Conservation (phyloP, 1,140 invertebrate species). For the Lycorma delicatula region DNA sequence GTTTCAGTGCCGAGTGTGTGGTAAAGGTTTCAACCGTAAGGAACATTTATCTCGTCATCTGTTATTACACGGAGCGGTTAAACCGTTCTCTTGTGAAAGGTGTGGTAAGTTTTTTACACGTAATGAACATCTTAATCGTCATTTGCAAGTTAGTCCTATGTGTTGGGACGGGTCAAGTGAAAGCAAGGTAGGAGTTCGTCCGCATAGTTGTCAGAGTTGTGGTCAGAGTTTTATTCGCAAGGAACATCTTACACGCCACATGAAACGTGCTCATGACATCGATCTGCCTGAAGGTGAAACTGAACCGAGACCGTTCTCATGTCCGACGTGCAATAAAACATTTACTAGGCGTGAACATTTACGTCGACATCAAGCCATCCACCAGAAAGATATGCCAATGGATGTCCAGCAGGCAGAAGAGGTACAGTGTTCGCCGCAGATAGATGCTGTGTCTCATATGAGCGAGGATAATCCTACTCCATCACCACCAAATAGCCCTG, state of each 20-base stretch:
- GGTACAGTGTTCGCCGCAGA: neutral
- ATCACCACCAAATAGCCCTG: neutral
- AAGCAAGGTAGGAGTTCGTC: conserved; percentile 56
- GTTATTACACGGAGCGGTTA: conserved; percentile 52
- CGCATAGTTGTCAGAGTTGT: conserved; percentile 89
- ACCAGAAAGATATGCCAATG: conserved; percentile 14
- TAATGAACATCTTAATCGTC: conserved; percentile 58
- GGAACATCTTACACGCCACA: conserved; percentile 77
- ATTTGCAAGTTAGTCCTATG: conserved; percentile 67
- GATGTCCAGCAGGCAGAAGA: neutral
- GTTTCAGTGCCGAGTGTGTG: conserved; percentile 50
- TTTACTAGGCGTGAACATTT: conserved; percentile 32
- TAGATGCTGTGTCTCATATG: neutral
- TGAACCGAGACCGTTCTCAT: conserved; percentile 28
- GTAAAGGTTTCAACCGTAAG: conserved; percentile 60
- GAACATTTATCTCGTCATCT: conserved; percentile 57
- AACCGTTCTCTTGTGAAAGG: conserved; percentile 47
- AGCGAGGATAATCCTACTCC: neutral
- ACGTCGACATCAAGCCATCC: conserved; percentile 25
- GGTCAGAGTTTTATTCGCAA: conserved; percentile 94
- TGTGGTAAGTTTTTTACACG: conserved; percentile 54
- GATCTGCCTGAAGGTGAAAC: conserved; percentile 17
- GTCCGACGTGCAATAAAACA: conserved; percentile 32
- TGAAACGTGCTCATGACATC: conserved; percentile 37
- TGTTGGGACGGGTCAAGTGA: conserved; percentile 80